A percentile compares a stretch with the other conserved stretches of the same genome.
phyloP scores from a whole-genome alignment of 2,888 invertebrate genomes.

The Herminia tarsipennalis region DNA sequence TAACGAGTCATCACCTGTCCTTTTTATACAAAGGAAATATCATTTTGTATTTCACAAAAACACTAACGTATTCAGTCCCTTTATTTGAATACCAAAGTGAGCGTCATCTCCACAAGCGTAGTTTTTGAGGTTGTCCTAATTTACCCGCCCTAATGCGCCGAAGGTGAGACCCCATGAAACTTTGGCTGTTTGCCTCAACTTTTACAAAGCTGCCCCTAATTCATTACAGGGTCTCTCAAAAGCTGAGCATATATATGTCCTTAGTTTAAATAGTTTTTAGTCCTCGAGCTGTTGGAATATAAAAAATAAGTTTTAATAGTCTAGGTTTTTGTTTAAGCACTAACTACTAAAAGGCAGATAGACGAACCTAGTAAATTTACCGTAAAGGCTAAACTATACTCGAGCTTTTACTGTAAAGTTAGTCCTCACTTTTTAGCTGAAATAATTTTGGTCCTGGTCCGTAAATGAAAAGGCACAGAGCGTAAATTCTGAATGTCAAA shows the following conservation, averaged over 20 bases:
- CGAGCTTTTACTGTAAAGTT: too few relatives aligned
- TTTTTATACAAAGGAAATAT: not conserved
- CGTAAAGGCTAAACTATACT: too few relatives aligned
- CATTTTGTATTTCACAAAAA: not conserved
- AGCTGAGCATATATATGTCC: constrained; percentile 14
- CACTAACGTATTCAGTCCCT: not conserved
- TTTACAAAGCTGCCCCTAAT: constrained; percentile 38
- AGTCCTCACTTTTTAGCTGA: too few relatives aligned
- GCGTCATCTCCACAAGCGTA: constrained; percentile 5
- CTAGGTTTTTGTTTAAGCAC: not conserved
- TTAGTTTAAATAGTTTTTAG: constrained; percentile 39
- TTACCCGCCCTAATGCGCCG: constrained; percentile 16
- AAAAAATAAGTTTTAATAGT: constrained; percentile 11
- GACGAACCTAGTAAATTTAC: too few relatives aligned
- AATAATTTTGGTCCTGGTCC: too few relatives aligned
- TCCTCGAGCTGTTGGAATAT: not conserved
- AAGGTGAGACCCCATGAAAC: constrained; percentile 35
- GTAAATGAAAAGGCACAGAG: too few relatives aligned
- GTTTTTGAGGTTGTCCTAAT: constrained; percentile 33
- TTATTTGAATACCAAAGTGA: constrained; percentile 2
- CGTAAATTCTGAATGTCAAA: too few relatives aligned
- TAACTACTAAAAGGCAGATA: too few relatives aligned
- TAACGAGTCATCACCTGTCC: too few relatives aligned
- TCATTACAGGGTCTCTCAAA: constrained; percentile 34
- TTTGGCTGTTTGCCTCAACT: constrained; percentile 34